Base-by-base conservation (phyloP, 2,113 vertebrate species). In the Salvator merianae region DNA sequence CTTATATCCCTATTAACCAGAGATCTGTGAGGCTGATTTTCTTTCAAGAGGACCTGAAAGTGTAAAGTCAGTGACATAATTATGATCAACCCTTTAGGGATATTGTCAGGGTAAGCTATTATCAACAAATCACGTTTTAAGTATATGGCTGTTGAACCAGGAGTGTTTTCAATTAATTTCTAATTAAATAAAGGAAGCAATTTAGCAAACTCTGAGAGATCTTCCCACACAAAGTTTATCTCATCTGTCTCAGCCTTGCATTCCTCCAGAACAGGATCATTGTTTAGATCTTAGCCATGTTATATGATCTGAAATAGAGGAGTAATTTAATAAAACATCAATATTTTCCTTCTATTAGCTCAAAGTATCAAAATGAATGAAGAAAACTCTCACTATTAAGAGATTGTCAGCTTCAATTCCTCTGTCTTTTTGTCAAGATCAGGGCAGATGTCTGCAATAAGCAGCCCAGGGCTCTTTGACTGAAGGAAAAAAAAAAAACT, bases 111-210 rank as follows among this genome's bases (percentile, higher is more conserved):
- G n/a, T 92, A 94, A 96, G 82, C 91, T 95, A 95, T 94, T 96
- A 95, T 94, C 95, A 96, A 95, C 95, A 95, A 95, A 95, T 95
- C 93, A 65, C 89, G 86, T 88, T 91, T 92, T 82, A 84, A 92
- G 93, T 90, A 94, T 88, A 93, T 89, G 95, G 96, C 92, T 63
- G 78, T 94, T 92, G 84, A 90, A 83, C 75, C 85, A 92, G 87
- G 96, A 96, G 88, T 96, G 96, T 95, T 96, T 96, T 94, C 96
- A 96, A 96, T 96, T 96, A 96, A 96, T 95, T 95, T 93, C 93
- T 96, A 96, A 96, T 96, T 96, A 96, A 96, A 96, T 96, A 96
- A 96, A 93, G 95, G 95, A 96, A 96, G 95, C 92, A 96, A 96
- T 95, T 95, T 94, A 88, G 91, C 88, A 91, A 94, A 94, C 92